These are phyloP conservation scores for Balearica regulorum DNA, from an alignment of 2,797 vertebrate species.

Conservation along the genomic window DNA sequence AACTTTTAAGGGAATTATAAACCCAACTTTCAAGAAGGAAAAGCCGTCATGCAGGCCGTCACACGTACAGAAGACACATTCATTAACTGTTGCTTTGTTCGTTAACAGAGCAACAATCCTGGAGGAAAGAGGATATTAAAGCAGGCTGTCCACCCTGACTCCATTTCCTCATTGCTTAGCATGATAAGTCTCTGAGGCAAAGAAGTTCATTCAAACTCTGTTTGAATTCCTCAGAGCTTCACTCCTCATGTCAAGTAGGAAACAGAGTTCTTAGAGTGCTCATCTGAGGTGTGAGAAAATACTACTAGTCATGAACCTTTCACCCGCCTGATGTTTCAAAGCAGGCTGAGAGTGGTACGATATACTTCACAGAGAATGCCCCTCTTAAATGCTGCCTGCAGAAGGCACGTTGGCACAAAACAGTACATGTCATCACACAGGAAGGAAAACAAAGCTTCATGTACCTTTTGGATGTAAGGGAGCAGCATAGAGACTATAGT, in stretches of 20 bases:
- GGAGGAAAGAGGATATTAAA: not conserved
- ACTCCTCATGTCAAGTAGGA: not conserved
- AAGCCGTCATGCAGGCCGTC: not conserved
- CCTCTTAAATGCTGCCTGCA: not conserved
- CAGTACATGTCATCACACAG: not conserved
- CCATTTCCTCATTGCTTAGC: not conserved
- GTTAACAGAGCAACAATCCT: not conserved
- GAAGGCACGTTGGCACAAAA: not conserved
- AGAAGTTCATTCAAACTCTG: not conserved
- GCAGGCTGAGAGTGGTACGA: not conserved
- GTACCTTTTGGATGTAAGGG: constrained; percentile 91
- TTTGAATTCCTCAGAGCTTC: not conserved
- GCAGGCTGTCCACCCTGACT: not conserved
- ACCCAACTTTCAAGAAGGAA: not conserved
- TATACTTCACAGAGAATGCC: not conserved
- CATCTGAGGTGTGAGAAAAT: not conserved
- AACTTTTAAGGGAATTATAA: not conserved
- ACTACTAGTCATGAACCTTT: not conserved
- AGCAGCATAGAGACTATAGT: constrained; percentile 85
- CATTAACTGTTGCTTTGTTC: not conserved
- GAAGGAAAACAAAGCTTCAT: not conserved
- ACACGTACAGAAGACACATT: not conserved
- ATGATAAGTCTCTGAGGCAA: not conserved
- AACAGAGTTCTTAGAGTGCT: not conserved
- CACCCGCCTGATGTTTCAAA: not conserved